Percentiles rank a stretch among this genome's conserved stretches.
Evolutionary conservation across 1,140 invertebrate species (phyloP).

Genomic region (Eubasilissa regina): DNA sequence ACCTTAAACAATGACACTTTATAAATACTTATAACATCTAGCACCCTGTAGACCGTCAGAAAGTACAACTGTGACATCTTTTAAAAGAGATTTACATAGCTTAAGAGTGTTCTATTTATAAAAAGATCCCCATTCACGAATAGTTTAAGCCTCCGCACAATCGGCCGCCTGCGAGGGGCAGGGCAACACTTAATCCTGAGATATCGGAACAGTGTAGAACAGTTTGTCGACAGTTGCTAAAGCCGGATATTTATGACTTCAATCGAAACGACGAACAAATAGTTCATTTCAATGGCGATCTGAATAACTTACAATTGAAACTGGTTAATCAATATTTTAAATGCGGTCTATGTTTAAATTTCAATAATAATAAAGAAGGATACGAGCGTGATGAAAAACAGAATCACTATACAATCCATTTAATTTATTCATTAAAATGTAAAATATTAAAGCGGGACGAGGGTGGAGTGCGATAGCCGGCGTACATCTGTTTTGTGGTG

Average conservation of each 20-base stretch:
- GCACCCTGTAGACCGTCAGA: background rate
- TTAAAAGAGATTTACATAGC: constrained; percentile 34
- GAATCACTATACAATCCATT: too few relatives aligned
- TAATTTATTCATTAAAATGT: too few relatives aligned
- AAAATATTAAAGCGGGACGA: too few relatives aligned
- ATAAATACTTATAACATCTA: background rate
- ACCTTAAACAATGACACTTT: background rate
- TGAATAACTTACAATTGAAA: constrained; percentile 7
- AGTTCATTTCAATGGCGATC: constrained; percentile 5
- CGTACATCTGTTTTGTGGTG: too few relatives aligned
- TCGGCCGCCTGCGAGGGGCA: background rate
- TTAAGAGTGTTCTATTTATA: constrained; percentile 25
- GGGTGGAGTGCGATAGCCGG: too few relatives aligned
- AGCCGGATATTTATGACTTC: constrained; percentile 29
- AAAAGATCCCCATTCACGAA: constrained; percentile 24
- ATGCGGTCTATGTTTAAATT: background rate
- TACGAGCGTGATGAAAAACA: background rate
- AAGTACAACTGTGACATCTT: constrained; percentile 17
- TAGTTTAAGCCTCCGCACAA: constrained; percentile 15
- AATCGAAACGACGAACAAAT: constrained; percentile 7
- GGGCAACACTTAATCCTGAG: constrained; percentile 15
- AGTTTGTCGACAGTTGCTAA: constrained; percentile 26
- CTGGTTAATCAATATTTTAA: constrained; percentile 16
- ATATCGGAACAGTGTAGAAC: constrained; percentile 26
- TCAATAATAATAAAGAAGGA: background rate